A percentile compares a stretch with the other conserved stretches of the same genome.
Evolutionary conservation across 2,797 vertebrate species (phyloP).

Genomic region (Neoniphon sammara): DNA sequence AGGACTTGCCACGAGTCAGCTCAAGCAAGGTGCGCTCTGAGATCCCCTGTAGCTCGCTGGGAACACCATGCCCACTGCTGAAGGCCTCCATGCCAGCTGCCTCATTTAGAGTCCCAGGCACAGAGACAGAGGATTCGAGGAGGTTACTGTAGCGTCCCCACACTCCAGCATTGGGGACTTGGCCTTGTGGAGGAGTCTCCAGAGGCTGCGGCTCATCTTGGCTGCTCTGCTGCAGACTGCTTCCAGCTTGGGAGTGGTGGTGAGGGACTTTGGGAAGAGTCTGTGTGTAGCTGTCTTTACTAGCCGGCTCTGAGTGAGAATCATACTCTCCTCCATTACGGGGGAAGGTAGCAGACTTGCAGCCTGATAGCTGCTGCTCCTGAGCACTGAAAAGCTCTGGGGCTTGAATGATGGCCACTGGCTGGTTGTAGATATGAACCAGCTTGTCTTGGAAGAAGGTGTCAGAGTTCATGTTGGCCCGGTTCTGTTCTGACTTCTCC

Average conservation of each 20-base stretch:
- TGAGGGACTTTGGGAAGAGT: constrained; percentile 89
- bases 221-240: constrained; percentile 78
- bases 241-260: constrained; percentile 79
- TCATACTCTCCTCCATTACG: constrained; percentile 89
- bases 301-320: constrained; percentile 83
- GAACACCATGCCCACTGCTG: constrained; percentile 64
- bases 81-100: constrained; percentile 90
- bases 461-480: constrained; percentile 78
- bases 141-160: constrained; percentile 89
- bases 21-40: constrained; percentile 94
- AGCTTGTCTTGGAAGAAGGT: constrained; percentile 87
- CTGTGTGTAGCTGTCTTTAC: constrained; percentile 87
- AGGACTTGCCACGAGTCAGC: constrained; percentile 89
- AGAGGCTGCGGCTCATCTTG: constrained; percentile 84
- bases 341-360: constrained; percentile 92
- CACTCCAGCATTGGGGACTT: constrained; percentile 81
- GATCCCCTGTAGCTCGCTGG: constrained; percentile 92
- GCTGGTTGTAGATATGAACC: constrained; percentile 90
- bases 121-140: constrained; percentile 94
- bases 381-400: constrained; percentile 87
- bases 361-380: constrained; percentile 81
- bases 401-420: constrained; percentile 89
- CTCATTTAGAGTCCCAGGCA: constrained; percentile 95
- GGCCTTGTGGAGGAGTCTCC: constrained; percentile 83
- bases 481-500: constrained; percentile 83